These are phyloP conservation scores for Indri indri DNA, from an alignment of 2,113 vertebrate genomes.

Conservation along the genomic window DNA sequence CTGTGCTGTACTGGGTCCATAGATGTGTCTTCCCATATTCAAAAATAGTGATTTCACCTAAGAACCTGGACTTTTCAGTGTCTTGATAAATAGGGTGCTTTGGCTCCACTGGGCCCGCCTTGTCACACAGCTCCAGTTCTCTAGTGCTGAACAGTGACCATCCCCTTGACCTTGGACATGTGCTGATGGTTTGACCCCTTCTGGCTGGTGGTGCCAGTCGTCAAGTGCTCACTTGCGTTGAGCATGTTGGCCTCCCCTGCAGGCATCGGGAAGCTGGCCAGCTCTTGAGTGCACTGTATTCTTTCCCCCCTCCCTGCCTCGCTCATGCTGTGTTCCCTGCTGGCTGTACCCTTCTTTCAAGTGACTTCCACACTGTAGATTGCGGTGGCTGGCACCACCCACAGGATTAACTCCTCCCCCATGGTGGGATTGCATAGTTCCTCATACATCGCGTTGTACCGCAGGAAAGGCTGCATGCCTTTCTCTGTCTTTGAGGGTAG, in stretches of 20 bases:
- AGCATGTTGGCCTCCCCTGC: background rate
- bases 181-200: background rate
- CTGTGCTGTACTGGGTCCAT: background rate
- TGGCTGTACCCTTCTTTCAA: background rate
- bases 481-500: background rate
- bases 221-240: too few relatives aligned
- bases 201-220: background rate
- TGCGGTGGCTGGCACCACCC: background rate
- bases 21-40: background rate
- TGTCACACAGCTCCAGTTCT: background rate
- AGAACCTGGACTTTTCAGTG: background rate
- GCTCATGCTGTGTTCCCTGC: background rate
- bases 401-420: background rate
- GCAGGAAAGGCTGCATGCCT: too few relatives aligned
- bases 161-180: background rate
- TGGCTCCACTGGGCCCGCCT: background rate
- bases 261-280: background rate
- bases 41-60: constrained; percentile 1
- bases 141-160: background rate
- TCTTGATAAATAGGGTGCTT: background rate
- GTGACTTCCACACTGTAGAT: background rate
- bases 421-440: too few relatives aligned
- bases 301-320: background rate
- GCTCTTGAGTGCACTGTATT: background rate
- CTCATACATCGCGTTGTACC: background rate